A percentile compares a stretch with the other conserved stretches of the same genome.
phyloP scores from a whole-genome alignment of 2,113 vertebrate species.

The Thunnus thynnus region DNA sequence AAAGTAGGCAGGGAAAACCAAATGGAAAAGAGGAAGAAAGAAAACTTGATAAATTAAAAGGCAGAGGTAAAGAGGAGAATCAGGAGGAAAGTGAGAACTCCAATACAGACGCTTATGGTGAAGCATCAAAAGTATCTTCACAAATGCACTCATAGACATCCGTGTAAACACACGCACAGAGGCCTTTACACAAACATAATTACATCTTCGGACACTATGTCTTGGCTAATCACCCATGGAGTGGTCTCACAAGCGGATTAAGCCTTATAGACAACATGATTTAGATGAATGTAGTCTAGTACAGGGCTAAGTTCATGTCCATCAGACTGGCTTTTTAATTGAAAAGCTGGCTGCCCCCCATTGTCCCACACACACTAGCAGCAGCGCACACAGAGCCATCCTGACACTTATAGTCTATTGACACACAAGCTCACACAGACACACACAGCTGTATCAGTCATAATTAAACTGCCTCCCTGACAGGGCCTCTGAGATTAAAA shows the following conservation, averaged over 20 bases:
- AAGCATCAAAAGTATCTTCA: not conserved
- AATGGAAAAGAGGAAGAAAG: too few species aligned
- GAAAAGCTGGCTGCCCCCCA: constrained; percentile 45
- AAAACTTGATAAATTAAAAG: not conserved
- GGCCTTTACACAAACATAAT: not conserved
- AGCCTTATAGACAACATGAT: constrained; percentile 11
- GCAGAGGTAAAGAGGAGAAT: not conserved
- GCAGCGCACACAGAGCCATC: constrained; percentile 9
- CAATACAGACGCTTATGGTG: not conserved
- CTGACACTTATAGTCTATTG: constrained; percentile 27
- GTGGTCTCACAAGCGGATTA: constrained; percentile 26
- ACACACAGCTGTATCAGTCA: constrained; percentile 66
- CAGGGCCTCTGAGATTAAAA: constrained; percentile 76
- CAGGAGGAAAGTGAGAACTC: not conserved
- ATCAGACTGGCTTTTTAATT: constrained; percentile 60
- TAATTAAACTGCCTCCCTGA: constrained; percentile 78
- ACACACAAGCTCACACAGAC: constrained; percentile 35
- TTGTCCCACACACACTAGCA: constrained; percentile 5
- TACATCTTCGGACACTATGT: not conserved
- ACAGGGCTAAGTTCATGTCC: constrained; percentile 41
- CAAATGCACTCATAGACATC: not conserved
- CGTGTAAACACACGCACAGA: not conserved
- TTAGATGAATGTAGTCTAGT: constrained; percentile 17
- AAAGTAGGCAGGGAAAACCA: too few species aligned
- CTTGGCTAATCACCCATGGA: constrained; percentile 5